A percentile compares a stretch with the other conserved stretches of the same genome.
These are phyloP conservation scores for Lepidurus apus DNA, from an alignment of 1,140 invertebrate species.

Conservation along the genomic window DNA sequence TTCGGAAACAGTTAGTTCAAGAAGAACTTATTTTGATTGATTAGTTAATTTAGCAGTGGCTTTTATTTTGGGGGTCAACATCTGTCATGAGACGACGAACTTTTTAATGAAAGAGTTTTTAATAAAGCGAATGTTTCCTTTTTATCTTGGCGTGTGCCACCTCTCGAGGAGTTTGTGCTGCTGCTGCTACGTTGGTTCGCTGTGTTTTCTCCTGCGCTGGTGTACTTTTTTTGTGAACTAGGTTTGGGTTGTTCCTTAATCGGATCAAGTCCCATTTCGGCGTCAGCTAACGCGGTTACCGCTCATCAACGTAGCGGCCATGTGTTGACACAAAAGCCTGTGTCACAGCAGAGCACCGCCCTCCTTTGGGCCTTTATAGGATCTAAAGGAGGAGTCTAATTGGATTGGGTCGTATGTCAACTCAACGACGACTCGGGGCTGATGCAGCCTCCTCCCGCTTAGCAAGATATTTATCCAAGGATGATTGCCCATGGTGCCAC, in stretches of 20 bases:
- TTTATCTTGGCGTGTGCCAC: slow-evolving; percentile 3
- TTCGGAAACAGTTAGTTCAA: too few relatives aligned
- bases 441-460: slow-evolving; percentile 7
- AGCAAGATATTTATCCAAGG: slow-evolving; percentile 22
- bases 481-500: neutral
- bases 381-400: slow-evolving; percentile 22
- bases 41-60: neutral
- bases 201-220: neutral
- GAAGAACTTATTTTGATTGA: neutral
- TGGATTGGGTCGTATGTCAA: slow-evolving; percentile 21
- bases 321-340: slow-evolving; percentile 19
- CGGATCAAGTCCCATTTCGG: slow-evolving; percentile 17
- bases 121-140: neutral
- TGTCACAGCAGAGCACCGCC: slow-evolving; percentile 11
- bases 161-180: neutral
- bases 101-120: slow-evolving; percentile 6
- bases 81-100: neutral
- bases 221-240: neutral
- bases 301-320: slow-evolving; percentile 20
- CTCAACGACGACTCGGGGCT: slow-evolving; percentile 11
- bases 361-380: slow-evolving; percentile 1
- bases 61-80: neutral
- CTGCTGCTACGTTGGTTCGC: neutral
- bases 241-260: slow-evolving; percentile 21
- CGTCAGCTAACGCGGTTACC: slow-evolving; percentile 20